A percentile compares a stretch with the other conserved stretches of the same genome.
Evolutionary conservation across 2,888 invertebrate genomes (phyloP).

Genomic region (Melanophora roralis): DNA sequence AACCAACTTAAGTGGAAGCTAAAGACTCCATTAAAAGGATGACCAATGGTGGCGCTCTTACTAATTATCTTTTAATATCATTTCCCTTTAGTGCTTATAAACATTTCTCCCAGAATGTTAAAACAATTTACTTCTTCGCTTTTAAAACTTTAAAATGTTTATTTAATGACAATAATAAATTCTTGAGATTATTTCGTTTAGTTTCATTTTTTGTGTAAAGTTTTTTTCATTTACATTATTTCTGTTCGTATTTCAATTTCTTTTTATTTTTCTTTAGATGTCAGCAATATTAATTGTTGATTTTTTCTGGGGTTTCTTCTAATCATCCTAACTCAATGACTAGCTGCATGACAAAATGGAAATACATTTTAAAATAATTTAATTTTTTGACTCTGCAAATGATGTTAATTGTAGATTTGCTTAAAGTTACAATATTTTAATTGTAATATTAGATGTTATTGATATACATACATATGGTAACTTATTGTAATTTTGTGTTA

Average conservation of each 20-base stretch:
- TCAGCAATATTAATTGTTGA: conserved; percentile 48
- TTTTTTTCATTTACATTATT: background rate
- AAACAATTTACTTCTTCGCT: background rate
- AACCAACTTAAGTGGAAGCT: no score
- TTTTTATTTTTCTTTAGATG: conserved; percentile 11
- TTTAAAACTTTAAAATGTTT: conserved; percentile 26
- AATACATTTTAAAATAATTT: background rate
- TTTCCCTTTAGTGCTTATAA: background rate
- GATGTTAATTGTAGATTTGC: conserved; percentile 3
- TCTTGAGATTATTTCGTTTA: conserved; percentile 7
- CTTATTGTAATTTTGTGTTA: no score
- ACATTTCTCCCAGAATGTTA: background rate
- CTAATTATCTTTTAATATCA: no score
- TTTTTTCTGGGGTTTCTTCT: background rate
- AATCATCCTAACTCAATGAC: conserved; percentile 34
- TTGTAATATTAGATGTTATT: background rate
- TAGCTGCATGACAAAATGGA: no score
- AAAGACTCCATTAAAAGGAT: no score
- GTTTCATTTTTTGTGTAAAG: background rate
- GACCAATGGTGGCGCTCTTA: no score
- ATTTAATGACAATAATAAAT: conserved; percentile 34
- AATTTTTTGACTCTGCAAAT: background rate
- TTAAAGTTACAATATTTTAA: background rate
- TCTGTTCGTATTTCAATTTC: background rate
- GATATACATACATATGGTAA: no score